Percentiles rank a stretch among this genome's conserved stretches.
phyloP scores from a whole-genome alignment of 2,888 invertebrate species.

The Diachrysia chrysitis region DNA sequence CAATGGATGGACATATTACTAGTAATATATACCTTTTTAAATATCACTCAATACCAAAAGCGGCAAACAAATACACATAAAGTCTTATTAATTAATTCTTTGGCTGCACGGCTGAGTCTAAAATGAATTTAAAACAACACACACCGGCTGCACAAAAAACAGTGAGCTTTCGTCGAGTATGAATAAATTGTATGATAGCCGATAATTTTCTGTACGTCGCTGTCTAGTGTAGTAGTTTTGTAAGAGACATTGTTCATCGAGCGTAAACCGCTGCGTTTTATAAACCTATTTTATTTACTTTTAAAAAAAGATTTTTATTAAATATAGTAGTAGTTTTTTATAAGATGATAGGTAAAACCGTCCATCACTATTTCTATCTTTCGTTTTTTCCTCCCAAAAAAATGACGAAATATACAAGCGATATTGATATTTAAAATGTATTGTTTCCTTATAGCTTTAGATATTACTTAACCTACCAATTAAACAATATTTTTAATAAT shows the following conservation, averaged over 20 bases:
- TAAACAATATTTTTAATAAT: no score
- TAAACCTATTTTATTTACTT: constrained; percentile 8
- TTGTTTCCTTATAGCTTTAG: no score
- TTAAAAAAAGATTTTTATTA: constrained; percentile 7
- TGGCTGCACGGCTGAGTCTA: background rate
- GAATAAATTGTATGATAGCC: constrained; percentile 32
- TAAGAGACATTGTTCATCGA: constrained; percentile 20
- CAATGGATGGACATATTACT: background rate
- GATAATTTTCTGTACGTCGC: constrained; percentile 40
- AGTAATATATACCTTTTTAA: background rate
- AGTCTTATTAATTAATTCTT: constrained; percentile 6
- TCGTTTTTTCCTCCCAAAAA: no score
- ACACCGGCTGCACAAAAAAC: constrained; percentile 28
- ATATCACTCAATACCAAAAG: background rate
- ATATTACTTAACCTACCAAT: no score
- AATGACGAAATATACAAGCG: no score
- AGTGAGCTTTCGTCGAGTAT: constrained; percentile 33
- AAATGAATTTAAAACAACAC: constrained; percentile 17
- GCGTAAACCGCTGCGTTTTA: constrained; percentile 10
- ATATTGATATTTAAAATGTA: no score
- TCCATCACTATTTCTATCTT: no score
- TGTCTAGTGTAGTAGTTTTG: constrained; percentile 10
- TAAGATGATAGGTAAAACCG: no score
- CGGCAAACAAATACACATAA: constrained; percentile 2
- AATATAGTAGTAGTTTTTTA: no score